Evolutionary conservation across 2,888 invertebrate species (phyloP).

Genomic region (Leptinotarsa juncta): DNA sequence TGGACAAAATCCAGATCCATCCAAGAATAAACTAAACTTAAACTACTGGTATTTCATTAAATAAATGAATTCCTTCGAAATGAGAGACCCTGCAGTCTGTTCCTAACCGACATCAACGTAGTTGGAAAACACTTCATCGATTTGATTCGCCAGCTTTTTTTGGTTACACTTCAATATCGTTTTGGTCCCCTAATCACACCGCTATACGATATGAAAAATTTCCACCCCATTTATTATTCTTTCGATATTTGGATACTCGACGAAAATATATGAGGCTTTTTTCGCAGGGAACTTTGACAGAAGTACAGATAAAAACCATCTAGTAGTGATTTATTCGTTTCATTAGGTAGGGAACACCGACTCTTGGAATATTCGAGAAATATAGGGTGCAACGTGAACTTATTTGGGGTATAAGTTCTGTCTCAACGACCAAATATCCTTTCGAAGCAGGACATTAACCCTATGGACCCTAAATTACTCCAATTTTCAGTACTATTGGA

Average conservation of each 20-base stretch:
- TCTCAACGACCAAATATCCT: no score
- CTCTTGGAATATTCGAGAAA: background rate
- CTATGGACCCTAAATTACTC: no score
- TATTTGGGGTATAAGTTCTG: background rate
- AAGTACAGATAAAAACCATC: slow-evolving; percentile 14
- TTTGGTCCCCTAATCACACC: background rate
- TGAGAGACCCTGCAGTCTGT: no score
- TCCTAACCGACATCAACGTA: background rate
- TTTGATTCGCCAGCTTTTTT: slow-evolving; percentile 10
- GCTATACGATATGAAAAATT: slow-evolving; percentile 12
- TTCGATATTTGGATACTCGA: slow-evolving; percentile 6
- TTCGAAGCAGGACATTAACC: no score
- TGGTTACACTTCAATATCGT: slow-evolving; percentile 9
- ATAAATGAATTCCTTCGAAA: no score
- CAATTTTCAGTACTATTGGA: no score
- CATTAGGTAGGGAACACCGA: background rate
- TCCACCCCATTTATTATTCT: slow-evolving; percentile 19
- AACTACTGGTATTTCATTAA: no score
- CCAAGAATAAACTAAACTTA: no score
- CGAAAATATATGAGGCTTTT: slow-evolving; percentile 6
- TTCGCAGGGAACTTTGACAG: slow-evolving; percentile 1
- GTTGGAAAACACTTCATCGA: background rate
- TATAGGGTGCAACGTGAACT: background rate
- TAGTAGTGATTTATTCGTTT: slow-evolving; percentile 1
- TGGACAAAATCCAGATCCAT: no score